Evolutionary conservation across 2,113 vertebrate species (phyloP).

Genomic region (Periophthalmodon schlosseri): DNA sequence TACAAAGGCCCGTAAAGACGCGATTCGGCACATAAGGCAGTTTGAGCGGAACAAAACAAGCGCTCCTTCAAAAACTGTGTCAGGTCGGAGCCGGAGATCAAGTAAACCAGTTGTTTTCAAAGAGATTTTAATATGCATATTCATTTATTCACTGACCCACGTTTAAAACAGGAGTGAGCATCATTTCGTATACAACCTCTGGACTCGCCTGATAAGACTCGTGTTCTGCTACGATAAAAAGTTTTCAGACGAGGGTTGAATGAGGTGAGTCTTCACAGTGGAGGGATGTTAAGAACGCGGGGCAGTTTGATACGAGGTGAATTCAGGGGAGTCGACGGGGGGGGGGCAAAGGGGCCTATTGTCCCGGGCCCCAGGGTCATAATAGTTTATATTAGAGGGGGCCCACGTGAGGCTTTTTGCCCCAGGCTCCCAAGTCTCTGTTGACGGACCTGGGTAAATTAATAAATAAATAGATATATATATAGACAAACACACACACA

Average conservation of each 20-base stretch:
- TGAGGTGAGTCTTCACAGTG: background rate
- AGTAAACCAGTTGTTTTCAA: slow-evolving; percentile 18
- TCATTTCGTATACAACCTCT: slow-evolving; percentile 31
- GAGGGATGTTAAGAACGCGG: background rate
- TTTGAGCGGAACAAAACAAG: slow-evolving; percentile 46
- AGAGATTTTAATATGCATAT: slow-evolving; percentile 22
- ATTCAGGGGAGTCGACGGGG: too few species aligned
- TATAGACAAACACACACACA: too few species aligned
- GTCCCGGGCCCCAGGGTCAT: too few species aligned
- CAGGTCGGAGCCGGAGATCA: slow-evolving; percentile 30
- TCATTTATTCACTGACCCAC: slow-evolving; percentile 12
- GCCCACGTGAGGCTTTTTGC: too few species aligned
- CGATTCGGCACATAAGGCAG: slow-evolving; percentile 58
- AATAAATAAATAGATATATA: too few species aligned
- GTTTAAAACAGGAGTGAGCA: slow-evolving; percentile 5
- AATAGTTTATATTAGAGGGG: too few species aligned
- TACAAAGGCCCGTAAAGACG: slow-evolving; percentile 44
- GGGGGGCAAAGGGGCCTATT: too few species aligned
- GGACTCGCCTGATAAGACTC: background rate
- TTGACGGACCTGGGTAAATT: too few species aligned
- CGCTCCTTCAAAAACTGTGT: slow-evolving; percentile 11
- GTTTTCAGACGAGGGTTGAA: background rate
- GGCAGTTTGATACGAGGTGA: too few species aligned
- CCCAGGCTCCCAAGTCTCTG: too few species aligned
- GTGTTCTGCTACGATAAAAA: background rate